Base-by-base conservation (phyloP, 2,113 vertebrate genomes). In the Datnioides undecimradiatus region DNA sequence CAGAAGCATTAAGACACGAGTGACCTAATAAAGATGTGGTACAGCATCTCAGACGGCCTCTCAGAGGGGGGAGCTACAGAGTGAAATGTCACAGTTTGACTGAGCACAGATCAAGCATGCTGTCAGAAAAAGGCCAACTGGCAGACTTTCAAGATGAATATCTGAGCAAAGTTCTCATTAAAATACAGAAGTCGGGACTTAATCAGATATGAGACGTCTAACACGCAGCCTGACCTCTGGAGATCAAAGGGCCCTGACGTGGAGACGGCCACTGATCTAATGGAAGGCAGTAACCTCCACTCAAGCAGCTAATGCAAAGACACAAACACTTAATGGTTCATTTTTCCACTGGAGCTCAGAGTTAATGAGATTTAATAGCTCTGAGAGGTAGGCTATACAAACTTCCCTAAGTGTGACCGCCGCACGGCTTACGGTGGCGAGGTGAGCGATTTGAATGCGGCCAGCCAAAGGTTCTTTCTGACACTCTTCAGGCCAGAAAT, bases 31-130 rank as follows among this genome's bases (percentile, higher is more conserved):
- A 75, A 80, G 64, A 83, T 62, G 73, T 77, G 67, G 71, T 19
- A 11, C 16, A 85, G 82, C 73, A 33, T 57, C 78, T 70, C 82
- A 73, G 73, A n/a, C 74, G 36, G 69, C 49, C 45, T 83, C 73
- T 90, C 72, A 5, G 25, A 63, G 77, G 55, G 81, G 81, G 69
- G 63, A 36, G 62, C 76, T 34, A 38, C 80, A 34, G 68, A 88
- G 76, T 82, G 85, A 91, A 93, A 91, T 91, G 88, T 90, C 90
- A 90, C 70, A 77, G 73, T 83, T 71, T 74, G 76, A 87, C 52
- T 87, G 80, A 87, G 80, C 77, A 33, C 55, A 73, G 85, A 87
- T 91, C 83, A 88, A 64, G 86, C 76, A 60, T 58, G 82, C 87
- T 82, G 89, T 88, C 84, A 87, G 86, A 89, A 82, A 90, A 91